These are phyloP conservation scores for Chelonus formosanus DNA, from an alignment of 2,888 invertebrate genomes.

Conservation along the genomic window DNA sequence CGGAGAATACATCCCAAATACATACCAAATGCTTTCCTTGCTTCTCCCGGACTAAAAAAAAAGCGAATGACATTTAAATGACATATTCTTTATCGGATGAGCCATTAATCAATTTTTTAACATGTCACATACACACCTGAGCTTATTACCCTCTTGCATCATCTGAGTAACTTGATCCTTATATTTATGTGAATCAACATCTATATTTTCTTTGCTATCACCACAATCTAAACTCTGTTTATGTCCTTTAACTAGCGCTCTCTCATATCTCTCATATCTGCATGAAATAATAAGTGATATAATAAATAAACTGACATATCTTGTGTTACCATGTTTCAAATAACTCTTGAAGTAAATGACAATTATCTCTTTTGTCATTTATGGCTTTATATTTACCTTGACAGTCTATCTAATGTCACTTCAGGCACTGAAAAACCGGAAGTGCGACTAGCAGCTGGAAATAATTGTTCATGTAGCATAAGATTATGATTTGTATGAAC, in stretches of 20 bases:
- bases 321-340: too few relatives aligned
- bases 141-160: conserved; percentile 72
- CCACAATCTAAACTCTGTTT: conserved; percentile 61
- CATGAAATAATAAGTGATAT: not conserved
- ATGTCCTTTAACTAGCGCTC: conserved; percentile 67
- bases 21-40: conserved; percentile 79
- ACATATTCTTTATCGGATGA: too few relatives aligned
- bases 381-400: conserved; percentile 50
- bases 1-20: conserved; percentile 80
- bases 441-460: conserved; percentile 69
- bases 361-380: not conserved
- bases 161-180: conserved; percentile 71
- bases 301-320: not conserved
- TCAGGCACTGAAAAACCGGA: conserved; percentile 59
- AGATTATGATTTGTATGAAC: conserved; percentile 74
- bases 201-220: conserved; percentile 60
- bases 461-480: conserved; percentile 78
- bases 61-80: too few relatives aligned
- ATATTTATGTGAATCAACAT: conserved; percentile 68
- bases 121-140: conserved; percentile 69
- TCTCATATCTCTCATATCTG: conserved; percentile 71
- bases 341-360: too few relatives aligned
- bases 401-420: conserved; percentile 58
- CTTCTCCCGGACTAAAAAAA: conserved; percentile 68
- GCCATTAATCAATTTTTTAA: too few relatives aligned